Evolutionary conservation across 2,888 invertebrate genomes (phyloP).

Genomic region (Heliconius sara): DNA sequence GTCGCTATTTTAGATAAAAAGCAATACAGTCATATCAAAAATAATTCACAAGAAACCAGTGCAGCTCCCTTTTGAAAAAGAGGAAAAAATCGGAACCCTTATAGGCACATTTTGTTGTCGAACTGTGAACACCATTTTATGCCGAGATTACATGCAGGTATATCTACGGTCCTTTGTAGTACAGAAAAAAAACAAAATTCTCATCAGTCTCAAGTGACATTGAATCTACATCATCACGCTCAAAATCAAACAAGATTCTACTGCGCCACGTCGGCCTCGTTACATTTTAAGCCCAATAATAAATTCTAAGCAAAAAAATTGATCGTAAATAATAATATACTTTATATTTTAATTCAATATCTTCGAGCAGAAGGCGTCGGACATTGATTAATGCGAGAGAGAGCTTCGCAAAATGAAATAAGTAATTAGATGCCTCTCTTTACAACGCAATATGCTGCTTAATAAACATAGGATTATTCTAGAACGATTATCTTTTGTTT

Average conservation of each 20-base stretch:
- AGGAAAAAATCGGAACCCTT: too few species aligned
- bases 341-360: slow-evolving; percentile 24
- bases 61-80: too few species aligned
- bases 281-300: background rate
- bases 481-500: slow-evolving; percentile 3
- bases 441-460: background rate
- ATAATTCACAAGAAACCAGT: too few species aligned
- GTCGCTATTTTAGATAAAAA: too few species aligned
- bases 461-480: slow-evolving; percentile 4
- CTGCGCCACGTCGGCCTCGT: background rate
- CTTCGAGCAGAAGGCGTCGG: slow-evolving; percentile 17
- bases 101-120: too few species aligned
- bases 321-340: background rate
- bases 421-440: slow-evolving; percentile 23
- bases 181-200: too few species aligned
- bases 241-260: background rate
- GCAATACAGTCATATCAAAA: too few species aligned
- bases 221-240: background rate
- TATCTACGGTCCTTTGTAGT: too few species aligned
- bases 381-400: slow-evolving; percentile 30
- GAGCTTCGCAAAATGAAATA: slow-evolving; percentile 21
- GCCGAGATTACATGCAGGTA: too few species aligned
- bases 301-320: background rate
- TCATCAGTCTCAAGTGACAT: too few species aligned
- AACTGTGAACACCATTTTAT: too few species aligned